Percentiles rank a stretch among this genome's conserved stretches.
phyloP scores from a whole-genome alignment of 2,888 invertebrate species.

The Xylota sylvarum region DNA sequence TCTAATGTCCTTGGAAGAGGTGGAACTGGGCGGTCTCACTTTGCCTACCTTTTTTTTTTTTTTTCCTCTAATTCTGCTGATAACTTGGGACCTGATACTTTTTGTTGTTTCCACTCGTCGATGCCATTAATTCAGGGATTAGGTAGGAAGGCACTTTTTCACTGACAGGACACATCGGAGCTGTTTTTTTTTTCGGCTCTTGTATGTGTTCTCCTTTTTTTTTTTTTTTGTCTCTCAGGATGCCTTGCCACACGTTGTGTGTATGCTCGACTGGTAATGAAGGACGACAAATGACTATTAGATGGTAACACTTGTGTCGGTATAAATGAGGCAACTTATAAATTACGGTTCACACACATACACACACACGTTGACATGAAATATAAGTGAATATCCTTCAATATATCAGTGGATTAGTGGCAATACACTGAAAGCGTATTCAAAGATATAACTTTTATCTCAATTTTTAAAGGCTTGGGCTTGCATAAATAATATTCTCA shows the following conservation, averaged over 20 bases:
- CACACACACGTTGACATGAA: conserved; percentile 42
- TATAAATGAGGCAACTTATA: conserved; percentile 72
- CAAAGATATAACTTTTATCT: conserved; percentile 6
- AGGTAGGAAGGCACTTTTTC: conserved; percentile 68
- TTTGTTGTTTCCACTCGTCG: conserved; percentile 70
- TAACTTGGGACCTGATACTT: conserved; percentile 48
- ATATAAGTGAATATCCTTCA: conserved; percentile 41
- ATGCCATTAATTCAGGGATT: conserved; percentile 73
- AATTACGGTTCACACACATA: conserved; percentile 66
- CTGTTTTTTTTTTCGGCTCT: conserved; percentile 22
- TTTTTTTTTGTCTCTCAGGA: conserved; percentile 21
- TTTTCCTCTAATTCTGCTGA: conserved; percentile 16
- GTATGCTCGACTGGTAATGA: conserved; percentile 64
- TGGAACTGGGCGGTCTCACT: conserved; percentile 19
- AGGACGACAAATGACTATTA: conserved; percentile 74
- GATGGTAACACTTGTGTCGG: conserved; percentile 72
- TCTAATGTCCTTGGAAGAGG: conserved; percentile 44
- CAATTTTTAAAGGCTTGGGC: conserved; percentile 34
- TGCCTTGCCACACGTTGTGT: conserved; percentile 34
- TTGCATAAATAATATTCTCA: background rate
- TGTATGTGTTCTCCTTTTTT: conserved; percentile 4
- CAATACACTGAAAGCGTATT: conserved; percentile 23
- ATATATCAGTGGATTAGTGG: conserved; percentile 51
- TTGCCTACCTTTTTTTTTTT: conserved; percentile 17
- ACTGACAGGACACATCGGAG: conserved; percentile 61